Conservation (phyloP, 2,888 invertebrate genomes). For the Lottia scabra region DNA sequence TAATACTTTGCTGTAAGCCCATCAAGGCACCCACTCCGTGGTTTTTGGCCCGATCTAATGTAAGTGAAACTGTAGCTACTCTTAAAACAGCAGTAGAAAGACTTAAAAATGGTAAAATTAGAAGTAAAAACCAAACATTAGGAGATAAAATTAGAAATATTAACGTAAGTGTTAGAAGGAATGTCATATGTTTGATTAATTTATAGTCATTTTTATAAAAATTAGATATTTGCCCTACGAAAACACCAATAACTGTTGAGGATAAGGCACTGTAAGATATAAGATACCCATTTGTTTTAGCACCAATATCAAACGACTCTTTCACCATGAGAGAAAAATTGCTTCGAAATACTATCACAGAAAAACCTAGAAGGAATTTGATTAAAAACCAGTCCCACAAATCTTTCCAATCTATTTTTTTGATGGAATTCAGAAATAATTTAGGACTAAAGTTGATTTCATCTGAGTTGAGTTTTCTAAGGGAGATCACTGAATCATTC, state of each 20-base stretch:
- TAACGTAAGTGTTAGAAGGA: constrained; percentile 45
- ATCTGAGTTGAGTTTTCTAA: constrained; percentile 37
- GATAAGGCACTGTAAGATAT: constrained; percentile 63
- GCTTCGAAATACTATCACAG: constrained; percentile 63
- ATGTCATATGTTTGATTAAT: constrained; percentile 50
- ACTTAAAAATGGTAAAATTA: constrained; percentile 57
- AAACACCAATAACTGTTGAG: constrained; percentile 60
- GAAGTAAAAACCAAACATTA: constrained; percentile 44
- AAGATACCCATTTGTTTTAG: constrained; percentile 62
- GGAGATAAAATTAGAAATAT: constrained; percentile 44
- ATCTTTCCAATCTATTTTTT: constrained; percentile 52
- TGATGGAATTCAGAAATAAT: constrained; percentile 43
- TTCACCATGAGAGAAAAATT: constrained; percentile 61
- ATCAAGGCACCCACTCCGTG: constrained; percentile 61
- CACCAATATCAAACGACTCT: constrained; percentile 55
- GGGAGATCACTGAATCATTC: constrained; percentile 28
- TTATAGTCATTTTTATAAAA: constrained; percentile 49
- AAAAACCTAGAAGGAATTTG: constrained; percentile 64
- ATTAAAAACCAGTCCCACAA: constrained; percentile 66
- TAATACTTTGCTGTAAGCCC: constrained; percentile 66
- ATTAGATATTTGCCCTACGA: constrained; percentile 55
- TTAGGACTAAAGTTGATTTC: constrained; percentile 44
- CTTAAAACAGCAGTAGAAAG: constrained; percentile 60
- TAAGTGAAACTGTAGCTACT: constrained; percentile 59
- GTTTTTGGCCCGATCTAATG: constrained; percentile 50